Percentiles rank a stretch among this genome's conserved stretches.
These are phyloP conservation scores for Lutraria lutraria DNA, from an alignment of 2,888 invertebrate species.

Conservation along the genomic window DNA sequence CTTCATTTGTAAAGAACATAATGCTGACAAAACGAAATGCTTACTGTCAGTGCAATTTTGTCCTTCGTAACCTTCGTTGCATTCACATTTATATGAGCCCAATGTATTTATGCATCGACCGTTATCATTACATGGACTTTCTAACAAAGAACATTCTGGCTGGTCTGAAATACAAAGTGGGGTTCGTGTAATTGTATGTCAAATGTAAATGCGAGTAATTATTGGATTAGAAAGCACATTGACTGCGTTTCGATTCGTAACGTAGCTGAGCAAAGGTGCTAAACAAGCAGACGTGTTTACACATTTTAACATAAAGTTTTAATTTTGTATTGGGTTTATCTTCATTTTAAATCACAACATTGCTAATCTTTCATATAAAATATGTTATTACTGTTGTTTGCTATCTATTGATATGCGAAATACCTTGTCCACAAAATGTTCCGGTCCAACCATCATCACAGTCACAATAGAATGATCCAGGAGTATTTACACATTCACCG, in stretches of 20 bases:
- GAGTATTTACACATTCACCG: conserved; percentile 51
- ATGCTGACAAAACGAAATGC: background rate
- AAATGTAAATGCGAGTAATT: no score
- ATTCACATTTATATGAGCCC: conserved; percentile 61
- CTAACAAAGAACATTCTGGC: conserved; percentile 45
- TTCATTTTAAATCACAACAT: no score
- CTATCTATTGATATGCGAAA: background rate
- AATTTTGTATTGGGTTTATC: no score
- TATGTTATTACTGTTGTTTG: no score
- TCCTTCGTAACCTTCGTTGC: conserved; percentile 60
- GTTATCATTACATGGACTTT: conserved; percentile 47
- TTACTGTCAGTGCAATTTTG: conserved; percentile 59
- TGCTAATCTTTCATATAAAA: no score
- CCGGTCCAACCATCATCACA: conserved; percentile 43
- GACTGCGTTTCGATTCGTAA: no score
- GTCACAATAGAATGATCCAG: conserved; percentile 38
- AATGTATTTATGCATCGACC: conserved; percentile 54
- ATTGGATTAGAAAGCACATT: no score
- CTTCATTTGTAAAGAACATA: background rate
- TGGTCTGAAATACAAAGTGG: conserved; percentile 37
- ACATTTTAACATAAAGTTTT: no score
- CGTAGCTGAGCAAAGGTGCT: no score
- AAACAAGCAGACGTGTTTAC: no score
- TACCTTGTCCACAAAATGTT: conserved; percentile 41
- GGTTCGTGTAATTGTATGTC: no score